Conservation (phyloP, 1,140 invertebrate species). For the Sitobion miscanthi region DNA sequence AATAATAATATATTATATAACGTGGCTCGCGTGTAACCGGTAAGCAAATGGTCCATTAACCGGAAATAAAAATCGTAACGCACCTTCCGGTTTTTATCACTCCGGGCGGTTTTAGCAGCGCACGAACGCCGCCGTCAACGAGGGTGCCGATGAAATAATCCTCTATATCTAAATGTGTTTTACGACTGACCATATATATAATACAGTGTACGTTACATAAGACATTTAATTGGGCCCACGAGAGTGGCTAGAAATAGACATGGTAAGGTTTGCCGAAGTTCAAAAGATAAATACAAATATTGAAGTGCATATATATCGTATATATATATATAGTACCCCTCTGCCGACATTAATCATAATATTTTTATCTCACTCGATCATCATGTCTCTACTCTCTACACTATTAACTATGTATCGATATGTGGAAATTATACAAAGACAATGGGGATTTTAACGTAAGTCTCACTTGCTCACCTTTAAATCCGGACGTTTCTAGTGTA, state of each 20-base stretch:
- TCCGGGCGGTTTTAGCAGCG: background rate
- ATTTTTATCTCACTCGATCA: background rate
- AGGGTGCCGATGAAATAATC: slow-evolving; percentile 36
- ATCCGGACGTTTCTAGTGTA: too few relatives aligned
- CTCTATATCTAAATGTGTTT: slow-evolving; percentile 21
- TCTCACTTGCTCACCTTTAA: background rate
- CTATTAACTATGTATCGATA: background rate
- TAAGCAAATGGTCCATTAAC: slow-evolving; percentile 45
- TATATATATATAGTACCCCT: background rate
- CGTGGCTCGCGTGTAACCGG: background rate
- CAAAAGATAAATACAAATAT: background rate
- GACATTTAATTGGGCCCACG: slow-evolving; percentile 25
- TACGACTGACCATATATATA: background rate
- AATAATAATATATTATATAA: slow-evolving; percentile 20
- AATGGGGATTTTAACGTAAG: background rate
- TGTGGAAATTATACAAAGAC: background rate
- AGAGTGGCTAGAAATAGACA: background rate
- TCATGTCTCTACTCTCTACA: background rate
- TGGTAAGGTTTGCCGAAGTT: background rate
- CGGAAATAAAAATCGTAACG: slow-evolving; percentile 45
- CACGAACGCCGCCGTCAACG: background rate
- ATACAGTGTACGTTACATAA: background rate
- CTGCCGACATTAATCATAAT: background rate
- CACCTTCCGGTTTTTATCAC: slow-evolving; percentile 47
- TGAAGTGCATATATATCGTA: background rate